These are phyloP conservation scores for Motacilla alba DNA, from an alignment of 2,113 vertebrate species.

Conservation along the genomic window DNA sequence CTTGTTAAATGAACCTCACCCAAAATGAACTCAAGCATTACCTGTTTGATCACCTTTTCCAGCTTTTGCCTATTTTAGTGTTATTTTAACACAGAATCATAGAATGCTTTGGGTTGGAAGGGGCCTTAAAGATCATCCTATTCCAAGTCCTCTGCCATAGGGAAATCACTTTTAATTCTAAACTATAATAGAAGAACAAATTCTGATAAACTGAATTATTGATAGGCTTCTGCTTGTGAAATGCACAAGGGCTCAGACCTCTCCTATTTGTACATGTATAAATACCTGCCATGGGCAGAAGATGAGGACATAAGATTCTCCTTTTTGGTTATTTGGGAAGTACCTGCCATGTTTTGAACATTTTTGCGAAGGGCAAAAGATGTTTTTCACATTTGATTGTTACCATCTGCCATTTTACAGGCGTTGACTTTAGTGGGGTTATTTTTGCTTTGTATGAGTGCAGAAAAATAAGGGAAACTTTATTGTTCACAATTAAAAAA, in stretches of 20 bases:
- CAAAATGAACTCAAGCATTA: not conserved
- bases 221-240: not conserved
- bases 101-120: not conserved
- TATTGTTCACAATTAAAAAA: not conserved
- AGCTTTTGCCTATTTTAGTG: not conserved
- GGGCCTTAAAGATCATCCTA: not conserved
- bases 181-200: not conserved
- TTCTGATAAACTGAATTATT: not conserved
- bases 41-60: not conserved
- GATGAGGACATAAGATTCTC: not conserved
- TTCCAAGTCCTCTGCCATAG: not conserved
- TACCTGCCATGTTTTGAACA: rapidly evolving
- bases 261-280: not conserved
- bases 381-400: not conserved
- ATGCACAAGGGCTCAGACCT: not conserved
- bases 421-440: not conserved
- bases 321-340: not conserved
- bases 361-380: not conserved
- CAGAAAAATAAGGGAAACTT: not conserved
- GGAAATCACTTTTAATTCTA: not conserved
- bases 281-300: not conserved
- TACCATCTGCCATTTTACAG: not conserved
- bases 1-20: not conserved
- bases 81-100: not conserved
- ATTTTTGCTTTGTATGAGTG: not conserved